phyloP scores from a whole-genome alignment of 2,113 vertebrate genomes.

The Oreocharis arfaki region DNA sequence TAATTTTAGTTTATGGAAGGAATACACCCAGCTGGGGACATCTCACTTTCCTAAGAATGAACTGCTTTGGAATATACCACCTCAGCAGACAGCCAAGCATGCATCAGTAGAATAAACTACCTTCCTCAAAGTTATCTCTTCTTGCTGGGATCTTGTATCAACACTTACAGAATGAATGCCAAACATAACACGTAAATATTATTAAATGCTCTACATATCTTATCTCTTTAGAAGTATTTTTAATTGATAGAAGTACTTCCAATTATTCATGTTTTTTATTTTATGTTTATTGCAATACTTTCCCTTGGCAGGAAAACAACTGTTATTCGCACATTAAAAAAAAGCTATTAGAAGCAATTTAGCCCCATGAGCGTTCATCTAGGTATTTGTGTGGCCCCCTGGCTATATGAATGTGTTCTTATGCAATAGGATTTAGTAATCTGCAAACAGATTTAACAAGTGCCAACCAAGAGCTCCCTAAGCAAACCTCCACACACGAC shows the following conservation, averaged over 20 bases:
- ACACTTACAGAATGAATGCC: background rate
- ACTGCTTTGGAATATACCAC: background rate
- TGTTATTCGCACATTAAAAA: background rate
- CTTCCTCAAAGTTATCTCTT: background rate
- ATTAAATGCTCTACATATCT: background rate
- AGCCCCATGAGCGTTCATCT: background rate
- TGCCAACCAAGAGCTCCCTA: background rate
- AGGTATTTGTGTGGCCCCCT: background rate
- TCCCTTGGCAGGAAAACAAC: background rate
- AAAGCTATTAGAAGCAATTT: background rate
- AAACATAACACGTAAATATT: background rate
- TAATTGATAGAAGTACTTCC: background rate
- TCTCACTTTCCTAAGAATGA: background rate
- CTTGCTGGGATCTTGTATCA: background rate
- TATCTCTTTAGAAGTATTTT: background rate
- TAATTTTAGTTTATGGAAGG: background rate
- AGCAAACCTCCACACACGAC: background rate
- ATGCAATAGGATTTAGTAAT: background rate
- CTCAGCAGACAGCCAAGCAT: background rate
- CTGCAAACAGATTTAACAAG: background rate
- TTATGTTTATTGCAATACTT: background rate
- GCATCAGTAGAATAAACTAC: background rate
- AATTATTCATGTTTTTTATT: background rate
- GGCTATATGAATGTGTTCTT: background rate
- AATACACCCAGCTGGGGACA: background rate